Percentiles rank a stretch among this genome's conserved stretches.
These are phyloP conservation scores for Chascanopsetta lugubris DNA, from an alignment of 2,113 vertebrate species.

Conservation along the genomic window DNA sequence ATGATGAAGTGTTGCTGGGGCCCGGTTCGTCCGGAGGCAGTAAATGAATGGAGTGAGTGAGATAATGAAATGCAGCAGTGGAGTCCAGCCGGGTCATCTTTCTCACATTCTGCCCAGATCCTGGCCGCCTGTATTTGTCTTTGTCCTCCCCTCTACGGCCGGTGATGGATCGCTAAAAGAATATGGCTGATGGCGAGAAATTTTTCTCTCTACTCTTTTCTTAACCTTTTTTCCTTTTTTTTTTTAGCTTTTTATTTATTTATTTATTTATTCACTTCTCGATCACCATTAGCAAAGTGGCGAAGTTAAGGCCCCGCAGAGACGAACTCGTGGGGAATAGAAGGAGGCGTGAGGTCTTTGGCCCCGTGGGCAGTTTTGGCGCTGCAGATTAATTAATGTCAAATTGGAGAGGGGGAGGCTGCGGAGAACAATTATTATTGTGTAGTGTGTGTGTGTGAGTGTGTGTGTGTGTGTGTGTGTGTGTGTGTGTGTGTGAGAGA, in stretches of 20 bases:
- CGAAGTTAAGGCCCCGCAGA: constrained; percentile 61
- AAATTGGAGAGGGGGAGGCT: constrained; percentile 56
- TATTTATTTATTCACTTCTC: constrained; percentile 12
- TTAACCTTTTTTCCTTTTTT: constrained; percentile 28
- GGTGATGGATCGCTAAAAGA: constrained; percentile 75
- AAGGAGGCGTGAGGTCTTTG: constrained; percentile 64
- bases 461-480: too few relatives aligned
- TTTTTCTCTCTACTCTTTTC: constrained; percentile 28
- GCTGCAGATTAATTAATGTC: constrained; percentile 74
- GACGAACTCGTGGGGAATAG: constrained; percentile 63
- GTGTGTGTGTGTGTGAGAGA: too few relatives aligned
- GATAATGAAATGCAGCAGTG: constrained; percentile 69
- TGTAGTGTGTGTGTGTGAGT: too few relatives aligned
- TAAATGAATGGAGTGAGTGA: constrained; percentile 62
- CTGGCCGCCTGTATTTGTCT: constrained; percentile 69
- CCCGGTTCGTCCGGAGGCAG: constrained; percentile 32
- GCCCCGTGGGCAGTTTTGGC: constrained; percentile 58
- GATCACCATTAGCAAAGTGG: constrained; percentile 58
- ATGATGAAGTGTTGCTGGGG: constrained; percentile 58
- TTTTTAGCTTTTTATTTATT: constrained; percentile 34
- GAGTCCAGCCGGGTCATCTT: constrained; percentile 66
- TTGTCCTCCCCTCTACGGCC: constrained; percentile 72
- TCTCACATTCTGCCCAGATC: constrained; percentile 62
- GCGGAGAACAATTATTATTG: constrained; percentile 65
- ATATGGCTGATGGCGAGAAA: constrained; percentile 65